Base-by-base conservation (phyloP, 1,140 invertebrate species). In the Bacillus rossius region DNA sequence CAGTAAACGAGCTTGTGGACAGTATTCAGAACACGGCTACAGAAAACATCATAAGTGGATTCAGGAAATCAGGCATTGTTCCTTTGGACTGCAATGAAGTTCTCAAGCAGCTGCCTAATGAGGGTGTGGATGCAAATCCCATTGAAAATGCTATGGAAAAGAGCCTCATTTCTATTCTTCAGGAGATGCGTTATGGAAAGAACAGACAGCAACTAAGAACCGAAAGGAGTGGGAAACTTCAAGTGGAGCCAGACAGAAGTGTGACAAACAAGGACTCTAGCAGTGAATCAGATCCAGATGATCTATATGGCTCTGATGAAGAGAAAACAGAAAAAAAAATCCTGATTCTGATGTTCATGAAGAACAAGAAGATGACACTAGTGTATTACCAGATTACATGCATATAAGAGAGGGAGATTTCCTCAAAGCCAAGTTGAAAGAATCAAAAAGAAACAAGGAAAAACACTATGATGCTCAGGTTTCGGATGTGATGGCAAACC, bases 171-270 rank as follows among this genome's bases (percentile, higher is more conserved):
- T 48, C 51, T 38, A 48, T 58, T 23, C 57, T 58, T 58, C 57
- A 47, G 37, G 53, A 38, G 51, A 26, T 58, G 22, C 51, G 57
- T 38, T 38, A 58, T 20, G 57, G 53, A 22, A 16, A 58, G 16
- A 53, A 34, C 4, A 34, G 5, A 34, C 10, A 17, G 38, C 57
- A 48, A 16, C 34, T 40, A 43, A 53, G 20, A 53, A 58, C 37
- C 17, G 55, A 53, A 40, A 45, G 53, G 47, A 55, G 23, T 19
- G 20, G 22, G 16, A 29, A 53, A 58, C 37, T 58, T 57, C 40
- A 58, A 38, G 57, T 58, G 14, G 47, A 37, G 55, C 51, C 51
- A 19, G 49, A 50, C 19, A 58, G 55, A 58, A 58, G 49, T 58
- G 17, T 58, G 16, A 25, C 20, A 26, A 47, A 26, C 50, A 8